These are phyloP conservation scores for Heliconius aoede DNA, from an alignment of 2,888 invertebrate genomes.

Conservation along the genomic window DNA sequence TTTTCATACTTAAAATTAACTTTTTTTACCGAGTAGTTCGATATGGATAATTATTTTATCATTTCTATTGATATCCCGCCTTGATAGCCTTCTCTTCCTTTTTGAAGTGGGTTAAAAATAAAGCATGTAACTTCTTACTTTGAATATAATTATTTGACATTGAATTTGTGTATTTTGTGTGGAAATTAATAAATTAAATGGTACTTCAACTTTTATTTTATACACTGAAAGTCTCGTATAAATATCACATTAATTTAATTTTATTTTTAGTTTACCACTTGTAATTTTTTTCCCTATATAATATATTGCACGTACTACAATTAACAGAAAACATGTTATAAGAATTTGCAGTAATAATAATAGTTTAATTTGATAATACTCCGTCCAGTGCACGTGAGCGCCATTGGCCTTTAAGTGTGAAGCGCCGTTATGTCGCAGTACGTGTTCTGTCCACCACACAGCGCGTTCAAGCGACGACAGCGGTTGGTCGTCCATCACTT, in stretches of 20 bases:
- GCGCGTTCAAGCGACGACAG: slow-evolving; percentile 45
- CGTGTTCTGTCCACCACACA: slow-evolving; percentile 51
- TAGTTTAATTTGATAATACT: slow-evolving; percentile 53
- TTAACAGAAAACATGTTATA: not conserved
- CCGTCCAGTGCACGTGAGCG: slow-evolving; percentile 34
- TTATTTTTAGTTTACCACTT: not conserved
- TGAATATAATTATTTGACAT: too few species aligned
- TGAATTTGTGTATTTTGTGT: too few species aligned
- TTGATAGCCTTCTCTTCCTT: too few species aligned
- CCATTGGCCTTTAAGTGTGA: slow-evolving; percentile 44
- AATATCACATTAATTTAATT: not conserved
- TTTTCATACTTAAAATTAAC: too few species aligned
- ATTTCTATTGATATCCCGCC: too few species aligned
- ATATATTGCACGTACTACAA: not conserved
- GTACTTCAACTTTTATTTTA: not conserved
- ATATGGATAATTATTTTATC: too few species aligned
- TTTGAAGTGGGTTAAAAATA: too few species aligned
- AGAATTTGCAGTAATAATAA: slow-evolving; percentile 30
- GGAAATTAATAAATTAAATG: not conserved
- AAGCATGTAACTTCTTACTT: too few species aligned
- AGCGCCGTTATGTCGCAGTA: slow-evolving; percentile 48
- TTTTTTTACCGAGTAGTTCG: too few species aligned
- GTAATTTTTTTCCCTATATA: not conserved
- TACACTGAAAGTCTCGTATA: not conserved
- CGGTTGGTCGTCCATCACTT: slow-evolving; percentile 46